These are phyloP conservation scores for Suricata suricatta DNA, from an alignment of 2,113 vertebrate genomes.

Conservation along the genomic window DNA sequence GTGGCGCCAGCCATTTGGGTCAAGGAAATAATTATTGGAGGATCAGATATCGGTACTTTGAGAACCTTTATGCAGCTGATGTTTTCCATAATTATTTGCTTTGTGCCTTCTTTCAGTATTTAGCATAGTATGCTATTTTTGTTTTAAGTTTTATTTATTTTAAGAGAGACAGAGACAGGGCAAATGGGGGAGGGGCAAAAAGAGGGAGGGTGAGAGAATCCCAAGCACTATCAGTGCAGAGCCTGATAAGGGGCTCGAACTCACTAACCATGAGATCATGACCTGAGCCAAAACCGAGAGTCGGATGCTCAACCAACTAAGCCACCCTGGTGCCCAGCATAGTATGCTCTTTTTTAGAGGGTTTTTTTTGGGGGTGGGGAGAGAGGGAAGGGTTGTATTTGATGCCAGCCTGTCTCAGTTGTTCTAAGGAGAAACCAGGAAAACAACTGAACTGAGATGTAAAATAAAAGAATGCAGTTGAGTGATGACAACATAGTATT, in stretches of 20 bases:
- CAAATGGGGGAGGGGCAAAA: too few relatives aligned
- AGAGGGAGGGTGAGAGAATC: too few relatives aligned
- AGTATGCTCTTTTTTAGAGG: neutral
- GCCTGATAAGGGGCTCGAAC: too few relatives aligned
- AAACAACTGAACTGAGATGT: neutral
- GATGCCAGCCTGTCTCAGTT: neutral
- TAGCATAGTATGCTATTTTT: neutral
- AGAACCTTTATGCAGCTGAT: neutral
- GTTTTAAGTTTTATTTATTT: too few relatives aligned
- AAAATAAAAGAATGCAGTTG: neutral
- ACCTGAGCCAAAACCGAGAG: too few relatives aligned
- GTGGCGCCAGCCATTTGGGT: neutral
- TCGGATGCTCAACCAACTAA: too few relatives aligned
- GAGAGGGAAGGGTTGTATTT: neutral
- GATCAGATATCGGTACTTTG: neutral
- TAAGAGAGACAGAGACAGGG: too few relatives aligned
- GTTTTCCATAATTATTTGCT: neutral
- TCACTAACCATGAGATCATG: too few relatives aligned
- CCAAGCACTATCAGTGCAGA: too few relatives aligned
- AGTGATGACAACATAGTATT: neutral
- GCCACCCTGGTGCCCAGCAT: too few relatives aligned
- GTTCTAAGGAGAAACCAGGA: neutral
- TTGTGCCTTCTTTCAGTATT: neutral
- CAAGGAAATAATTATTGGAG: neutral
- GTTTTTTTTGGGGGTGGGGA: too few relatives aligned